Conservation (phyloP, 2,888 invertebrate genomes). For the Biston stratarius region DNA sequence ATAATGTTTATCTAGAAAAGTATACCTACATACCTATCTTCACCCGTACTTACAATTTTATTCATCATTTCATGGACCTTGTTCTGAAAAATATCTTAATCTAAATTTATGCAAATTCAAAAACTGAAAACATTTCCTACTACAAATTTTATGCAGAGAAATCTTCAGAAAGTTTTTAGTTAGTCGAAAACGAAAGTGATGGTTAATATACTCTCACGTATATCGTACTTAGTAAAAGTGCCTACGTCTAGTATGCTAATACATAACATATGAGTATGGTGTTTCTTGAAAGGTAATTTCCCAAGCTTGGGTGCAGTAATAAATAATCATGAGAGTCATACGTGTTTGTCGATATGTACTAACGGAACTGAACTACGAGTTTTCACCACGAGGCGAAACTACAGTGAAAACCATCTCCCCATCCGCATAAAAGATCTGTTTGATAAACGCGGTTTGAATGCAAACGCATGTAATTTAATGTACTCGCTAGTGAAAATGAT, state of each 20-base stretch:
- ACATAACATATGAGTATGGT: constrained; percentile 1
- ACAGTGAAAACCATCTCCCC: constrained; percentile 38
- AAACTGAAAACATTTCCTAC: constrained; percentile 3
- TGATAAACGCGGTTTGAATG: constrained; percentile 36
- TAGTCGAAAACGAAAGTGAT: constrained; percentile 35
- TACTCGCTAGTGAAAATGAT: constrained; percentile 39
- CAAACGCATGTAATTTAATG: constrained; percentile 38
- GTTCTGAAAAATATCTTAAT: constrained; percentile 20
- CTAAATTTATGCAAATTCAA: constrained; percentile 7
- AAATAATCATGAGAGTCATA: constrained; percentile 23
- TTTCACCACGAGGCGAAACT: constrained; percentile 41
- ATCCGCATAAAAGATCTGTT: constrained; percentile 32
- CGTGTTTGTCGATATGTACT: constrained; percentile 19
- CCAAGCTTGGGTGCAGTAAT: constrained; percentile 12
- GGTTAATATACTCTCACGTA: constrained; percentile 15
- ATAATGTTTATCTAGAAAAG: no score
- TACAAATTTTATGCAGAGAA: constrained; percentile 18
- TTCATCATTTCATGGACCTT: constrained; percentile 14
- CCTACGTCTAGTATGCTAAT: constrained; percentile 42
- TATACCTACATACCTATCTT: background rate
- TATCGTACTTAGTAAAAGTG: constrained; percentile 32
- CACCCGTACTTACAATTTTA: no score
- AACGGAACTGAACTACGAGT: constrained; percentile 21
- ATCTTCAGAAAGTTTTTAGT: constrained; percentile 23
- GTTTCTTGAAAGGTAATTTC: constrained; percentile 27